Base-by-base conservation (phyloP, 2,888 invertebrate species). In the Exocentrus adspersus region DNA sequence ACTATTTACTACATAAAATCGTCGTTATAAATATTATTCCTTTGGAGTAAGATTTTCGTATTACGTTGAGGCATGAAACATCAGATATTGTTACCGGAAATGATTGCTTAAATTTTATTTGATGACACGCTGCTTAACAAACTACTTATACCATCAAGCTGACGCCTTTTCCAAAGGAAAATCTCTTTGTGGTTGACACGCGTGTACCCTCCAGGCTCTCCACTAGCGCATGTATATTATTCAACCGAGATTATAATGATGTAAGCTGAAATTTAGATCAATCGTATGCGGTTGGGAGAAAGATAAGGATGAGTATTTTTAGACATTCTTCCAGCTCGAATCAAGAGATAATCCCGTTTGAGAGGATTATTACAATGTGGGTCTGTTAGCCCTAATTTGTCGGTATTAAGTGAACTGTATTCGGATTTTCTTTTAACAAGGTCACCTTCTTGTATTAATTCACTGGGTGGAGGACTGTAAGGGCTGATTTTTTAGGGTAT, bases 201-300 rank as follows among this genome's bases (percentile, higher is more conserved):
- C 41, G 21, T 41, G 20, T 14, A 5, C 53, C 41, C 53, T 53
- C 7, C 41, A 53, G 21, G 20, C 41, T 14, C 41, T 41, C 24
- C 21, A 32, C 21, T 7, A 14, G 52, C 12, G 41, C 41, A 20
- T 16, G 24, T 53, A 53, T 53, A 53, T 41, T 53, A 41, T 53
- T 41, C 53, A 21, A 20, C 41, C 14, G 53, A 37, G 53, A 53
- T 53, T 53, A 16, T 53, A 53, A 53, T 53, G 42, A 41, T 37
- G 42, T 42, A 53, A 41, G 21, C 41, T 20, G 32, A 37, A 51
- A 48, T 30, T 48, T 30, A 17, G 48, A 48, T 46, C 46, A 46
- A 24, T 28, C 28, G 14, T 24, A 14, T 16, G 28, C 5, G 48
- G 10, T 17, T 10, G 16, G 48, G 48, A n/a, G 28, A 4, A 16